Conservation (phyloP, 2,113 vertebrate genomes). For the Riparia riparia region DNA sequence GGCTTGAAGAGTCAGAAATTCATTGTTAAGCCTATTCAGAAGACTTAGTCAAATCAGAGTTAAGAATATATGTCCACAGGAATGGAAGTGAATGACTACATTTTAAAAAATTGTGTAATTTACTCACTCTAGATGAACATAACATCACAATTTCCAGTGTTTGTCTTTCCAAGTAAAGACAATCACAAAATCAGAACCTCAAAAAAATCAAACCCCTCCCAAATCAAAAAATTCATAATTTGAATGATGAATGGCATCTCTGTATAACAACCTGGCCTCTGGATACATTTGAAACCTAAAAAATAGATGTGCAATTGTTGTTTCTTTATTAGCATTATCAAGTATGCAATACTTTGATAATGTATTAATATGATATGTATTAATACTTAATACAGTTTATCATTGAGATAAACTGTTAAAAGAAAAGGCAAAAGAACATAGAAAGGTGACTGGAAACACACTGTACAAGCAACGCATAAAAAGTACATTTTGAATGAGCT, state of each 20-base stretch:
- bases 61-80: background rate
- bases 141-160: background rate
- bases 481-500: background rate
- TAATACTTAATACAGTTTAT: too few species aligned
- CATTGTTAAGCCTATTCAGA: background rate
- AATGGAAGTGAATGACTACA: background rate
- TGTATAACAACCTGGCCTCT: background rate
- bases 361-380: too few species aligned
- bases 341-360: background rate
- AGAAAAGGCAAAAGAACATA: background rate
- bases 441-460: background rate
- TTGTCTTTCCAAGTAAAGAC: background rate
- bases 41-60: background rate
- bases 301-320: background rate
- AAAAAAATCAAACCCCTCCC: background rate
- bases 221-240: background rate
- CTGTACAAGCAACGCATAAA: background rate
- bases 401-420: background rate
- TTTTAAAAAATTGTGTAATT: background rate
- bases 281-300: background rate
- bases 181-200: slow-evolving; percentile 26
- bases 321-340: background rate
- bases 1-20: background rate
- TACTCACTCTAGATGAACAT: background rate
- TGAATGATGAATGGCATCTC: slow-evolving; percentile 10